Evolutionary conservation across 2,888 invertebrate genomes (phyloP).

Genomic region (Melinaea marsaeus): DNA sequence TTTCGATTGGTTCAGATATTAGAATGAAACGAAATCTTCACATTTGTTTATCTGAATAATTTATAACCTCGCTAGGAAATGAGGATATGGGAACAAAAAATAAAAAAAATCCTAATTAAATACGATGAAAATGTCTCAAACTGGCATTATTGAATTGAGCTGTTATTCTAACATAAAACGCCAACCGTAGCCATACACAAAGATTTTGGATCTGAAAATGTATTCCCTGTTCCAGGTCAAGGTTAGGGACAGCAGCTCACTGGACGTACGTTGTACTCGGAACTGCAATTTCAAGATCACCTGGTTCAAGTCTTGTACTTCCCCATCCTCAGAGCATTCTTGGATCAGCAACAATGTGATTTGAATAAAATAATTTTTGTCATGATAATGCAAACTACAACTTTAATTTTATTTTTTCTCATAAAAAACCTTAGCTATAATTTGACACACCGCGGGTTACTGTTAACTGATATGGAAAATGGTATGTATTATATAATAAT

Average conservation of each 20-base stretch:
- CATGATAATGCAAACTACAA: too few species aligned
- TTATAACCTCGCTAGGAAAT: neutral
- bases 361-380: conserved; percentile 65
- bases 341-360: conserved; percentile 96
- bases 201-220: conserved; percentile 97
- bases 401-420: too few species aligned
- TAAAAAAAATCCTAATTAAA: neutral
- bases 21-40: neutral
- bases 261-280: conserved; percentile 91
- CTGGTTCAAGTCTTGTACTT: conserved; percentile 94
- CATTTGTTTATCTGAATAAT: conserved; percentile 1
- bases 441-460: too few species aligned
- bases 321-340: conserved; percentile 90
- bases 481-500: too few species aligned
- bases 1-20: neutral
- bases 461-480: too few species aligned
- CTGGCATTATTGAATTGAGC: neutral
- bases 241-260: conserved; percentile 95
- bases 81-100: neutral
- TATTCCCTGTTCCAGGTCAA: conserved; percentile 99
- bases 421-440: too few species aligned
- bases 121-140: neutral
- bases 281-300: conserved; percentile 97
- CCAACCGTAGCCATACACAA: conserved; percentile 98
- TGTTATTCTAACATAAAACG: conserved; percentile 75